Percentiles rank a stretch among this genome's conserved stretches.
Conservation (phyloP, 2,888 invertebrate genomes). For the Tetranychus truncatus region DNA sequence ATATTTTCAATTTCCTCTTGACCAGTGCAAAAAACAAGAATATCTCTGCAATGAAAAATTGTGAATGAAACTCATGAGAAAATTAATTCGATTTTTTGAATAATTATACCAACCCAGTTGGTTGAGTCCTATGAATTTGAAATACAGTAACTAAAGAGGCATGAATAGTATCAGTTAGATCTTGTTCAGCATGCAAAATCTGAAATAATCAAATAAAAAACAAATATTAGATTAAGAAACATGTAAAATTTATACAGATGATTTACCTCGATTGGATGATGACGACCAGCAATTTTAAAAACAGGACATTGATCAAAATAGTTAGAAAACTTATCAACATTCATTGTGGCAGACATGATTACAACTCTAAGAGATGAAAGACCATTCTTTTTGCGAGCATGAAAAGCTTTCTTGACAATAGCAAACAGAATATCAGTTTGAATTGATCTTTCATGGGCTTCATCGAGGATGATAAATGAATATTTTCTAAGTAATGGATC, state of each 20-base stretch:
- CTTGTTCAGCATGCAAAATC: conserved; percentile 32
- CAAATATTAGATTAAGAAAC: background rate
- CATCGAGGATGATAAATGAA: conserved; percentile 67
- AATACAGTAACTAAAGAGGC: conserved; percentile 67
- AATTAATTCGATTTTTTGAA: background rate
- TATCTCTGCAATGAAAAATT: conserved; percentile 41
- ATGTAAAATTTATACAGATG: background rate
- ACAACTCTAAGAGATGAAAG: conserved; percentile 52
- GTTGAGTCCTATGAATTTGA: conserved; percentile 54
- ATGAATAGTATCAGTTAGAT: conserved; percentile 57
- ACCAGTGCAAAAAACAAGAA: conserved; percentile 80
- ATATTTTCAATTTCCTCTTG: conserved; percentile 78
- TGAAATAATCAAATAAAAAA: conserved; percentile 11
- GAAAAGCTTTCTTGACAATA: conserved; percentile 45
- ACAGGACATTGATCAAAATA: conserved; percentile 74
- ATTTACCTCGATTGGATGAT: conserved; percentile 44
- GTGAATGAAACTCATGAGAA: background rate
- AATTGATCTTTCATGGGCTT: conserved; percentile 85
- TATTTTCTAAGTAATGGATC: conserved; percentile 42
- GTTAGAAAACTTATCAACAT: conserved; percentile 71
- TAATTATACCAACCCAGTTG: conserved; percentile 6
- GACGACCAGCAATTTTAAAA: conserved; percentile 72
- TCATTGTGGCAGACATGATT: conserved; percentile 90
- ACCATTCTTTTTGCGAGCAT: conserved; percentile 29
- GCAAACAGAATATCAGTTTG: conserved; percentile 85